These are phyloP conservation scores for Rana temporaria DNA, from an alignment of 2,113 vertebrate species.

Conservation along the genomic window DNA sequence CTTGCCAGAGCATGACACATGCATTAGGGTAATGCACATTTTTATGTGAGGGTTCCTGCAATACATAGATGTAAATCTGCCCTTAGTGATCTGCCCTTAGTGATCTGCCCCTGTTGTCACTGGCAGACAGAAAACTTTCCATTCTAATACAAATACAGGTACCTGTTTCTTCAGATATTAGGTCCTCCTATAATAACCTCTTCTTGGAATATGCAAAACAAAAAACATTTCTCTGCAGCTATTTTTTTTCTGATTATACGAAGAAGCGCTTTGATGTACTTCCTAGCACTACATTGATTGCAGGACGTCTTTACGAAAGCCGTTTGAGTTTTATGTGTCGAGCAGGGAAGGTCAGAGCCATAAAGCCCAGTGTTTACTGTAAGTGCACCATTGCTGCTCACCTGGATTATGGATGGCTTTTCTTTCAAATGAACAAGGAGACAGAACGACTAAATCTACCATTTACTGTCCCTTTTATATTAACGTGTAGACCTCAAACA, in stretches of 20 bases:
- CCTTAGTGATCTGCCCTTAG: too few relatives aligned
- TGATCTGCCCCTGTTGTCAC: too few relatives aligned
- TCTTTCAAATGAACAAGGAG: slow-evolving; percentile 31
- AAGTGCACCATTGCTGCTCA: slow-evolving; percentile 17
- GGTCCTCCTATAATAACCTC: not conserved
- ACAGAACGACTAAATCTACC: slow-evolving; percentile 19
- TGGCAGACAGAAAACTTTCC: too few relatives aligned
- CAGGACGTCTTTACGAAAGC: slow-evolving; percentile 34
- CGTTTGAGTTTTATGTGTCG: slow-evolving; percentile 45
- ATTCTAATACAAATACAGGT: too few relatives aligned
- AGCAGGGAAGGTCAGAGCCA: slow-evolving; percentile 48
- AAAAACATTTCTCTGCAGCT: not conserved
- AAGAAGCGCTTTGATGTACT: slow-evolving; percentile 34
- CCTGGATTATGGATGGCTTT: slow-evolving; percentile 36
- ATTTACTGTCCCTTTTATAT: slow-evolving; percentile 40
- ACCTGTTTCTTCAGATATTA: not conserved
- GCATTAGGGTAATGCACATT: too few relatives aligned
- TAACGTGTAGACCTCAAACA: slow-evolving; percentile 10
- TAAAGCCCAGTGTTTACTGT: slow-evolving; percentile 48
- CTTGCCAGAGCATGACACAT: too few relatives aligned
- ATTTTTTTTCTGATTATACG: not conserved
- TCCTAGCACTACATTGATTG: slow-evolving; percentile 49
- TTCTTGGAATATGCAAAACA: not conserved
- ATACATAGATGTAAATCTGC: too few relatives aligned
- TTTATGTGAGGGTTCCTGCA: too few relatives aligned